Evolutionary conservation across 1,140 invertebrate species (phyloP), one percentile per base, ranked within the genome.

Genomic region (Drosophila pseudoobscura): DNA sequence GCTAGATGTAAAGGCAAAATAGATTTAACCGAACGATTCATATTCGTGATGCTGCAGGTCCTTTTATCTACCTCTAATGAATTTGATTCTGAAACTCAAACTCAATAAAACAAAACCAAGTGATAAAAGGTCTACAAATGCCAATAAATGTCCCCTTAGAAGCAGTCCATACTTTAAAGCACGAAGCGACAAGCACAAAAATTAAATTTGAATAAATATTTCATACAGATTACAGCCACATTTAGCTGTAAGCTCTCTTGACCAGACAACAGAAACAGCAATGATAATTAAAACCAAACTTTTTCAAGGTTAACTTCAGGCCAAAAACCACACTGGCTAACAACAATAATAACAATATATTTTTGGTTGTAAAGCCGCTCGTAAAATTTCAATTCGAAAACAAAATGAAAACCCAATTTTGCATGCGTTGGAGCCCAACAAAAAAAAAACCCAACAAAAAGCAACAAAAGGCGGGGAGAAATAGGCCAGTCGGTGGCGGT

Each of bases 331-430:
- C 31, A 31, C 31, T 9, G 31, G 2, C 31, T 9, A 31, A 57
- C 26, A 60, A 51, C 44, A 60, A 35, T 35, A 73, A 39, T 15
- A 20, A 11, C 31, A 11, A 39, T 13, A 26, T 24, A 4, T 60
- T 50, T 74, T 65, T 71, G 51, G 65, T 87, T 39, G 35, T 39
- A 39, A 87, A 78, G 15, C 51, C 45, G 22, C 45, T 54, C 15
- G 65, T 59, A 47, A 78, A 74, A 83, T 72, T 71, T 75, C 61
- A 85, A 80, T 76, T 72, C 56, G 70, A 63, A 69, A 82, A 87
- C 47, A 70, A 88, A 88, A 75, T 62, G 50, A 65, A 78, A 88
- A 87, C 53, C 51, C 55, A 71, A 87, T 74, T 85, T 84, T 49
- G 80, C 79, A 83, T 82, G 63, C 79, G 78, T 78, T 49, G 56